Base-by-base conservation (phyloP, 2,888 invertebrate species). In the Drosophila infuscata region DNA sequence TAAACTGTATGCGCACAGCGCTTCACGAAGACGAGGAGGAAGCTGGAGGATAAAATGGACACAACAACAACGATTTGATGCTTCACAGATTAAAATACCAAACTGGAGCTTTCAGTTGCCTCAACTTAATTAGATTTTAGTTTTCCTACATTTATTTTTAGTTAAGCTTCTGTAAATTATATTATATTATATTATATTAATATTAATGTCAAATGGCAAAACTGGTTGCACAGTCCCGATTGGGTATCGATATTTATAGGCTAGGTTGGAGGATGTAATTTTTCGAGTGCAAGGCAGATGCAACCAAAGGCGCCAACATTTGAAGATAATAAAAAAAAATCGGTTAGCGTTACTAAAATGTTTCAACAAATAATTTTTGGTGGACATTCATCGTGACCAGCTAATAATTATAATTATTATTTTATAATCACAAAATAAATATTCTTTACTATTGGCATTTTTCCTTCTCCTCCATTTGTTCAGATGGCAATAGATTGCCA, bases 1-100 rank as follows among this genome's bases (percentile, higher is more conserved):
- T 95, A 0, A 95, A 95, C 86, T 94, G 94, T 73, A 93, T 94
- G 70, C 94, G 95, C 41, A 94, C 95, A 15, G 82, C 88, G 7
- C 43, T 92, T 12, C 76, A 84, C 29, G 76, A 70, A 9, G 51
- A 48, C 1, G 67, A 62, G 0, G 52, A 30, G 6, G 43, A 36
- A 65, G 35, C 3, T 36, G 88, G 46, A 8, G 46, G 15, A 4
- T 30, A 79, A 91, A 7, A 72, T n/a, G 25, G 30, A 29, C 12
- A 25, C 25, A 25, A 25, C 25, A 25, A 25, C 25, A 25, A 25
- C 25, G 25, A 25, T 25, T 1, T 25, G 25, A 25, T 2, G 25
- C 25, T 25, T 25, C 25, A 25, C 25, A 25, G 25, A 2, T 25
- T 2, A 25, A 25, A 25, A 25, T 25, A 25, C 25, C 25, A 25